phyloP scores from a whole-genome alignment of 2,797 vertebrate genomes.

The Sebastolobus altivelis region DNA sequence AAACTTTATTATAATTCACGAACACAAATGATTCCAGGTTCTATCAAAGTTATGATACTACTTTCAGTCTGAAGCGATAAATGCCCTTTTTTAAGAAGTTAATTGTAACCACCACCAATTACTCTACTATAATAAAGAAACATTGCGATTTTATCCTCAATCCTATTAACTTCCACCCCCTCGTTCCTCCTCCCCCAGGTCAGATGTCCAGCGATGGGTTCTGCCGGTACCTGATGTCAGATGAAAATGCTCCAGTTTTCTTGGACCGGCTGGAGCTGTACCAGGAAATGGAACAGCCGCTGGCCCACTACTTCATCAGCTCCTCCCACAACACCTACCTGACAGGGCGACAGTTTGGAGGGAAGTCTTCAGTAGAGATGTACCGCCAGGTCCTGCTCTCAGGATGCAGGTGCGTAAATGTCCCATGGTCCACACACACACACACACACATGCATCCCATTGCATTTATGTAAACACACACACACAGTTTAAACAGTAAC shows the following conservation, averaged over 20 bases:
- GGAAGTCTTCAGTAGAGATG: conserved; percentile 98
- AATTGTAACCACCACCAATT: neutral
- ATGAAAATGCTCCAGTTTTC: conserved; percentile 98
- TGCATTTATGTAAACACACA: neutral
- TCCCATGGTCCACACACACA: neutral
- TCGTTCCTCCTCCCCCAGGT: conserved; percentile 74
- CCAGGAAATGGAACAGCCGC: conserved; percentile 98
- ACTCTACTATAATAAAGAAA: neutral
- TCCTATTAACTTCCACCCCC: neutral
- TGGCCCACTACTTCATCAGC: conserved; percentile 98
- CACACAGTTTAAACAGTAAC: neutral
- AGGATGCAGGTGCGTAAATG: conserved; percentile 91
- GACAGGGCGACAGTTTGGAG: conserved; percentile 97
- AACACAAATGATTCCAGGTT: neutral
- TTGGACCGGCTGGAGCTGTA: conserved; percentile 95
- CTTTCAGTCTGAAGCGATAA: neutral
- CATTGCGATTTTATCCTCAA: neutral
- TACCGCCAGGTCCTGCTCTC: conserved; percentile 97
- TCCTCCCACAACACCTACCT: conserved; percentile 99
- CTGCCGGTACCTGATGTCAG: conserved; percentile 98
- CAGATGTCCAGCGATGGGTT: conserved; percentile 96
- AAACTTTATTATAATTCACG: neutral
- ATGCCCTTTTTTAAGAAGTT: neutral
- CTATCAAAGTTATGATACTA: neutral
- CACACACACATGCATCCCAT: neutral